These are phyloP conservation scores for Brenthis daphne DNA, from an alignment of 2,888 invertebrate genomes.

Conservation along the genomic window DNA sequence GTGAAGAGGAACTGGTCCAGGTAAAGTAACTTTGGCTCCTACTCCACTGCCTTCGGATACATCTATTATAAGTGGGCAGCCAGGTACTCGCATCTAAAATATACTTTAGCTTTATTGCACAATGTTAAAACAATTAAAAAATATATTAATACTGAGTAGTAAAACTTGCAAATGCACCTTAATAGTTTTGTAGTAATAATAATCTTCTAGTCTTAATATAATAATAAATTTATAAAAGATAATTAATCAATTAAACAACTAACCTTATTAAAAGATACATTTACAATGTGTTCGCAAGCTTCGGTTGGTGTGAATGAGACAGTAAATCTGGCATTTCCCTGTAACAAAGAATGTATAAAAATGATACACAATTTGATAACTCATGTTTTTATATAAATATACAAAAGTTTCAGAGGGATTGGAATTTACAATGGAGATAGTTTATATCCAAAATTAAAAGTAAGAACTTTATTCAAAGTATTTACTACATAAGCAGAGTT, in stretches of 20 bases:
- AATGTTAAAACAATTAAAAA: slow-evolving; percentile 2
- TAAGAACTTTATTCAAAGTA: no score
- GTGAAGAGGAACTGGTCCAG: slow-evolving; percentile 87
- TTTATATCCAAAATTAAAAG: no score
- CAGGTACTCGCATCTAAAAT: slow-evolving; percentile 85
- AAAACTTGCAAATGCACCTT: no score
- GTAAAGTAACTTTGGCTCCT: slow-evolving; percentile 87
- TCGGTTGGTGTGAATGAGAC: slow-evolving; percentile 98
- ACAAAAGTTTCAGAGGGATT: no score
- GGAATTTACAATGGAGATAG: no score
- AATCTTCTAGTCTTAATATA: no score
- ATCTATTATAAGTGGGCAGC: slow-evolving; percentile 94
- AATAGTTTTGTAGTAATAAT: no score
- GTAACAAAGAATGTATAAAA: slow-evolving; percentile 45
- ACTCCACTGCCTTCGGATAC: slow-evolving; percentile 83
- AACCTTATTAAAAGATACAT: slow-evolving; percentile 98
- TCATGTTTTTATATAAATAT: not conserved
- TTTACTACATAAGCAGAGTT: no score
- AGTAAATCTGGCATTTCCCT: slow-evolving; percentile 89
- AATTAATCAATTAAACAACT: slow-evolving; percentile 45
- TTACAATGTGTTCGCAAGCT: slow-evolving; percentile 96
- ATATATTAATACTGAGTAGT: no score
- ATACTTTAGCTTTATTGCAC: not conserved
- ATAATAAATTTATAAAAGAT: no score
- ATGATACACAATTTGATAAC: not conserved